Percentiles rank a stretch among this genome's conserved stretches.
phyloP scores from a whole-genome alignment of 2,888 invertebrate species.

The Ephialtes manifestator region DNA sequence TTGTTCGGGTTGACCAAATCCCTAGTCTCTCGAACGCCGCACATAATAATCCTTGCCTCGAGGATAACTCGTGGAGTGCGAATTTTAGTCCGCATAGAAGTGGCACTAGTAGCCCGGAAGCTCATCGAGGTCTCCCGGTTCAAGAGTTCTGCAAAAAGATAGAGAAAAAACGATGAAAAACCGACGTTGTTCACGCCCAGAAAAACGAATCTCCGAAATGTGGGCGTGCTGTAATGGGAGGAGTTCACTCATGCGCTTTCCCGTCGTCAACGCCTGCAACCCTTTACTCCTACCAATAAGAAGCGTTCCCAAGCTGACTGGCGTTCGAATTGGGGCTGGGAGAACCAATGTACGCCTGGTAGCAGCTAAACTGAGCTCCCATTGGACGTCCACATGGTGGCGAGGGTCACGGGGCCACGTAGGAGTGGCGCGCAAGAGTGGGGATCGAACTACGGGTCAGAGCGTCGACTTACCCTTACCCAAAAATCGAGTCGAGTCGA shows the following conservation, averaged over 20 bases:
- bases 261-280: slow-evolving; percentile 23
- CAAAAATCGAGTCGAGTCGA: slow-evolving; percentile 79
- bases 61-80: slow-evolving; percentile 47
- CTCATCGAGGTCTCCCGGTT: slow-evolving; percentile 60
- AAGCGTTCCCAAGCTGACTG: slow-evolving; percentile 3
- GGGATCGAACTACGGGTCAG: slow-evolving; percentile 67
- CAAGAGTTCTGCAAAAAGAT: slow-evolving; percentile 12
- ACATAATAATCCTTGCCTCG: slow-evolving; percentile 38
- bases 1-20: slow-evolving; percentile 50
- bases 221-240: slow-evolving; percentile 66
- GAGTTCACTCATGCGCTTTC: slow-evolving; percentile 77
- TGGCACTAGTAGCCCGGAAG: slow-evolving; percentile 41
- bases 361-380: slow-evolving; percentile 66
- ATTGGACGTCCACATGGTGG: slow-evolving; percentile 37
- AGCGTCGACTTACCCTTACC: slow-evolving; percentile 72
- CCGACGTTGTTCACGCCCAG: slow-evolving; percentile 35
- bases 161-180: slow-evolving; percentile 13
- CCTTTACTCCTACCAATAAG: slow-evolving; percentile 34
- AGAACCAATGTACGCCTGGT: slow-evolving; percentile 84
- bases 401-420: slow-evolving; percentile 53
- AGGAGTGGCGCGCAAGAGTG: slow-evolving; percentile 64
- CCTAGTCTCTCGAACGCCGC: slow-evolving; percentile 18
- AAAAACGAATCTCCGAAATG: slow-evolving; percentile 50
- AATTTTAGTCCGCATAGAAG: slow-evolving; percentile 53
- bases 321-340: slow-evolving; percentile 48